These are phyloP conservation scores for Brachionus asplanchnoidis DNA, from an alignment of 1,140 invertebrate genomes.

Conservation along the genomic window DNA sequence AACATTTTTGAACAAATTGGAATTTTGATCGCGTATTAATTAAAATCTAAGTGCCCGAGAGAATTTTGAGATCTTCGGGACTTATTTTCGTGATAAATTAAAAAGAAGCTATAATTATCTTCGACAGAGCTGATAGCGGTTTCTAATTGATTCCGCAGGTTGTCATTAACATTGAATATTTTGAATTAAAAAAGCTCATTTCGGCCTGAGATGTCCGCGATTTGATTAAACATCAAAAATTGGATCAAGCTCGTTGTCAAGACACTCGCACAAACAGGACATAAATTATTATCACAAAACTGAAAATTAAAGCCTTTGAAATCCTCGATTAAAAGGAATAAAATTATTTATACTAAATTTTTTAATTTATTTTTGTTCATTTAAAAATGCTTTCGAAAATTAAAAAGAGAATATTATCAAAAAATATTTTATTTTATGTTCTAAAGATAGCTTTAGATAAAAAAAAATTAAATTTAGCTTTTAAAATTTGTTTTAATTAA, in stretches of 20 bases:
- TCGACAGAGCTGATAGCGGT: not conserved
- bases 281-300: not conserved
- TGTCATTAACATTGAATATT: not conserved
- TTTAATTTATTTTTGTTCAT: not conserved
- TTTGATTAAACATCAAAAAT: not conserved
- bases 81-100: not conserved
- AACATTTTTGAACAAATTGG: slow-evolving; percentile 1
- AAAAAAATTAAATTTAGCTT: not conserved
- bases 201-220: not conserved
- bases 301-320: not conserved
- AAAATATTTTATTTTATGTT: not conserved
- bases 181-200: not conserved
- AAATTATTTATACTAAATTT: too few relatives aligned
- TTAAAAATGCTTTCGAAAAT: not conserved
- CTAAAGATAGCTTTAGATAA: not conserved
- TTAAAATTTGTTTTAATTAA: not conserved
- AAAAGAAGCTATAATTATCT: not conserved
- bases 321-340: not conserved
- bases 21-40: not conserved
- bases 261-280: not conserved
- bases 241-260: not conserved
- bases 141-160: not conserved
- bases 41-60: slow-evolving; percentile 4
- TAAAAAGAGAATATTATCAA: not conserved
- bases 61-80: not conserved